Base-by-base conservation (phyloP, 2,797 vertebrate genomes). In the Acrossocheilus fasciatus region DNA sequence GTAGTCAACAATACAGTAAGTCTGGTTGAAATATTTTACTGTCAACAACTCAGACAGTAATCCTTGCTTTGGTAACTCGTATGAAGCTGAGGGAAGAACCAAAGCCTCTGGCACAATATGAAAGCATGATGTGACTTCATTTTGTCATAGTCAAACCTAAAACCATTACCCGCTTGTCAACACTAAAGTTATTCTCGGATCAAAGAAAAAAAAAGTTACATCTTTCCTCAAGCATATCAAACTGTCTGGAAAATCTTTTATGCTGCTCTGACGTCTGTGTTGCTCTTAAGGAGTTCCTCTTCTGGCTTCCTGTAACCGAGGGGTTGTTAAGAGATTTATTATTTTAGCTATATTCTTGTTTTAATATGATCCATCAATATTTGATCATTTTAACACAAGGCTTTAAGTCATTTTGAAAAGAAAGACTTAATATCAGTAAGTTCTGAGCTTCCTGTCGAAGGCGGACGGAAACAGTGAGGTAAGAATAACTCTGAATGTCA, bases 141-240 rank as follows among this genome's bases (percentile, higher is more conserved):
- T 77, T 88, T 81, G 75, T 73, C 86, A 80, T 57, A 79, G 76
- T 83, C 73, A 85, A 85, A 84, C 84, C 83, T 88, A 88, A 89
- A 88, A 88, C 87, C 72, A 84, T 89, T 89, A 88, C 78, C 77
- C 82, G 84, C 76, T 87, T 86, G 89, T 86, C 87, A 89, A 68
- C 72, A 80, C 75, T 81, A 66, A 88, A 86, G 77, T 84, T 84
- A 89, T 84, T 86, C 84, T 84, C 39, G n/a, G 87, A 89, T 89
- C 81, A 86, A 89, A 88, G 45, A 76, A 85, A 64, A 76, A 81
- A 59, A 86, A 83, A 75, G 74, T 79, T 79, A 84, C 52, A 74
- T 80, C 30, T 81, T 76, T 68, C 70, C 81, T 64, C 41, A 39
- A 86, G 83, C 75, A 82, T 86, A 83, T 88, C 87, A 77, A 86